Evolutionary conservation across 2,888 invertebrate genomes (phyloP).

Genomic region (Drosophila aldrichi): DNA sequence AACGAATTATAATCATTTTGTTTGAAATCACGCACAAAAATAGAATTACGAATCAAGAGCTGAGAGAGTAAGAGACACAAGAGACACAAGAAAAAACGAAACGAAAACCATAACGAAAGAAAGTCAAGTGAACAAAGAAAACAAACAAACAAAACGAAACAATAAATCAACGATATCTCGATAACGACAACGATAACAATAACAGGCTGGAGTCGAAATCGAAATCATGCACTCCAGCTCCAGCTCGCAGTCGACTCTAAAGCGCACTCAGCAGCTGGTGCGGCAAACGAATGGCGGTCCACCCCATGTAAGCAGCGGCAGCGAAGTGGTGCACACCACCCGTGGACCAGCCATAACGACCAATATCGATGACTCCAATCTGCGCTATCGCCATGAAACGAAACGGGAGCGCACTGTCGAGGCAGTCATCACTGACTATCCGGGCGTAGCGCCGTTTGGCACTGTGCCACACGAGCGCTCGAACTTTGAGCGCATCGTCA

Average conservation of each 20-base stretch:
- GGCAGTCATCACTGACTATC: slow-evolving; percentile 86
- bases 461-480: slow-evolving; percentile 78
- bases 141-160: slow-evolving; percentile 36
- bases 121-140: slow-evolving; percentile 27
- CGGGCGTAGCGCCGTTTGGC: slow-evolving; percentile 65
- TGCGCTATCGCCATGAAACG: slow-evolving; percentile 86
- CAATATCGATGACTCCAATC: slow-evolving; percentile 85
- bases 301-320: slow-evolving; percentile 70
- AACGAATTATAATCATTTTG: slow-evolving; percentile 58
- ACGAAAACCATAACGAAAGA: slow-evolving; percentile 35
- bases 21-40: slow-evolving; percentile 70
- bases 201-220: slow-evolving; percentile 44
- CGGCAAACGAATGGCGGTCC: slow-evolving; percentile 63
- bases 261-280: slow-evolving; percentile 75
- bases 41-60: slow-evolving; percentile 57
- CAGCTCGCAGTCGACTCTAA: slow-evolving; percentile 75
- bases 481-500: slow-evolving; percentile 86
- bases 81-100: slow-evolving; percentile 7
- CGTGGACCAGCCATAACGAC: slow-evolving; percentile 89
- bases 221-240: slow-evolving; percentile 70
- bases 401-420: slow-evolving; percentile 87
- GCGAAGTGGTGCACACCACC: slow-evolving; percentile 72
- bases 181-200: slow-evolving; percentile 29
- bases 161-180: slow-evolving; percentile 44
- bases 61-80: slow-evolving; percentile 5